Evolutionary conservation across 2,888 invertebrate species (phyloP).

Genomic region (Meliscaeva auricollis): DNA sequence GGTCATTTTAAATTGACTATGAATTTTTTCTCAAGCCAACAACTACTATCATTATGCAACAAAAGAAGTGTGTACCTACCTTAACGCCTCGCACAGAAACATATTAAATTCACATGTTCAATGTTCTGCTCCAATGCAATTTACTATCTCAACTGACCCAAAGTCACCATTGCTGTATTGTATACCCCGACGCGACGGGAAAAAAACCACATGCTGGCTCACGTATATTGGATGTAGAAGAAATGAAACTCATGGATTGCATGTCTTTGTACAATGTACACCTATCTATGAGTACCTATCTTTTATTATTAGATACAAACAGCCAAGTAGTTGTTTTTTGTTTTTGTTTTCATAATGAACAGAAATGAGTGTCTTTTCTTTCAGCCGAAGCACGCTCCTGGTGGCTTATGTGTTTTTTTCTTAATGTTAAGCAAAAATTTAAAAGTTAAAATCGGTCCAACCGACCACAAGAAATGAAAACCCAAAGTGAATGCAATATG

Average conservation of each 20-base stretch:
- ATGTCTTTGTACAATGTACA: conserved; percentile 3
- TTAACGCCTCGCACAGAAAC: conserved; percentile 21
- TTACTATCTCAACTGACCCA: conserved; percentile 39
- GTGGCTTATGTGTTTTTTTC: conserved; percentile 29
- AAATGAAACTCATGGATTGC: conserved; percentile 13
- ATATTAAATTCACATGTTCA: conserved; percentile 33
- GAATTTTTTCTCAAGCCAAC: background rate
- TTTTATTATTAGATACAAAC: background rate
- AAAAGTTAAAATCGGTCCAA: background rate
- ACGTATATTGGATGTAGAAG: background rate
- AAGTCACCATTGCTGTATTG: conserved; percentile 8
- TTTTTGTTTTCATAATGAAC: conserved; percentile 19
- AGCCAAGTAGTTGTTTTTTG: background rate
- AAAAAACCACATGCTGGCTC: conserved; percentile 28
- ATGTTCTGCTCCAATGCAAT: conserved; percentile 50
- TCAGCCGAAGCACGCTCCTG: conserved; percentile 24
- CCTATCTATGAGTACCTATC: conserved; percentile 2
- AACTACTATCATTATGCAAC: conserved; percentile 35
- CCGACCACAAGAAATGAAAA: conserved; percentile 19
- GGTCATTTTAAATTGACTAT: conserved; percentile 16
- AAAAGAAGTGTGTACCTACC: conserved; percentile 24
- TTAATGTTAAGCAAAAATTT: background rate
- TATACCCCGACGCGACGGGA: background rate
- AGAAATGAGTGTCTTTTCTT: conserved; percentile 21
- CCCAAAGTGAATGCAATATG: conserved; percentile 51